phyloP scores from a whole-genome alignment of 1,140 invertebrate species.

The Triops longicaudatus region DNA sequence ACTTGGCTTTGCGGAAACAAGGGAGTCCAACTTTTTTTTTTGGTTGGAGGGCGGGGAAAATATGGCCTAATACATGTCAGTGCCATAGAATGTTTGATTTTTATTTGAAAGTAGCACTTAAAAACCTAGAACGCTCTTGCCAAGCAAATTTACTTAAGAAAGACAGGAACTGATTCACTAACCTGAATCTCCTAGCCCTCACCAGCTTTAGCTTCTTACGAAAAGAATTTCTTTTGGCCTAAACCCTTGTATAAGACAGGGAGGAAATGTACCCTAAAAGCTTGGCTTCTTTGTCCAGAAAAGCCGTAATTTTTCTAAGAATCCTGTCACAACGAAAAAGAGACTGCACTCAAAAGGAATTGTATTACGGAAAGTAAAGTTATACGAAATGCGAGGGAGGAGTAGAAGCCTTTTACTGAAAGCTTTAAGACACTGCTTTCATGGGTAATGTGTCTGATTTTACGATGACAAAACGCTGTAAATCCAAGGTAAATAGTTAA shows the following conservation, averaged over 20 bases:
- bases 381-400: not conserved
- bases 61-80: not conserved
- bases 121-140: not conserved
- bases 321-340: too few species aligned
- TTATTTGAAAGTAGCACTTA: not conserved
- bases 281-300: too few species aligned
- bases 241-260: too few species aligned
- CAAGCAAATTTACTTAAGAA: not conserved
- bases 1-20: not conserved
- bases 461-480: slow-evolving; percentile 38
- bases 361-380: too few species aligned
- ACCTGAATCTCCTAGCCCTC: too few species aligned
- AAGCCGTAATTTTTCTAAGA: too few species aligned
- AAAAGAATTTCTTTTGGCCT: too few species aligned
- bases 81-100: not conserved
- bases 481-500: slow-evolving; percentile 54
- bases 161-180: not conserved
- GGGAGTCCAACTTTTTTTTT: not conserved
- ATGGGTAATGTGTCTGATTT: slow-evolving; percentile 41
- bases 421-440: not conserved
- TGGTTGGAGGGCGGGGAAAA: not conserved
- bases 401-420: not conserved
- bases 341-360: too few species aligned
- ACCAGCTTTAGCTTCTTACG: too few species aligned
- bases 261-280: too few species aligned